Evolutionary conservation across 2,888 invertebrate species (phyloP), one percentile per base, ranked within the genome.

Genomic region (Melieria omissa): DNA sequence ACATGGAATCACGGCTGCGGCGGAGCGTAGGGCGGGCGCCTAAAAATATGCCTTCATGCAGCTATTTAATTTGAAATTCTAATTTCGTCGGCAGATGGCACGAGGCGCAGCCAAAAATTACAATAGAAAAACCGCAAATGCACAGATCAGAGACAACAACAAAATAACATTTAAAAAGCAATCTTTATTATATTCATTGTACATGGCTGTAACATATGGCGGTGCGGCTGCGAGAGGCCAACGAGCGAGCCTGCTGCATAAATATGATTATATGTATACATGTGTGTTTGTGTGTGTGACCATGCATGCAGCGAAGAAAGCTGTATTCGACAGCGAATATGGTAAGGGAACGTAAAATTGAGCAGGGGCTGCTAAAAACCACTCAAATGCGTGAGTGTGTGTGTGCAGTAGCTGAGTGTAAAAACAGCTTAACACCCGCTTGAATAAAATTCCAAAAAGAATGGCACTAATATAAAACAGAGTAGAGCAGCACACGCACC

Each of bases 51-150:
- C 46, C 46, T 61, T 16, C 14, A 4, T 29, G 29, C 1, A 29
- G 29, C 29, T 10, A 46, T 61, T 61, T 46, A 45, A 61, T 61
- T 61, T 61, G 61, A 61, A 61, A 61, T 61, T 29, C 61, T 46
- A 61, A 61, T 61, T 61, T 61, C 41, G 9, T 5, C 58, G 44
- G 41, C 58, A 58, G 4, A 10, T 9, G 29, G 16, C 12, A 41
- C 41, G 10, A 58, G n/a, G 29, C 29, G 29, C 29, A 29, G 29
- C 29, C 1, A 29, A 29, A 45, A 29, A 45, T 61, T 61, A 5
- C n/a, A 61, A 57, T 29, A 4, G 57, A 57, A 57, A 12, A 16
- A 16, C 57, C 7, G 41, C 16, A 57, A 57, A 10, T 57, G 10
- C 58, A 58, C 10, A 58, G 10, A 58, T 58, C 29, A 29, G 29